Conservation (phyloP, 2,113 vertebrate genomes). For the Ochotona curzoniae region DNA sequence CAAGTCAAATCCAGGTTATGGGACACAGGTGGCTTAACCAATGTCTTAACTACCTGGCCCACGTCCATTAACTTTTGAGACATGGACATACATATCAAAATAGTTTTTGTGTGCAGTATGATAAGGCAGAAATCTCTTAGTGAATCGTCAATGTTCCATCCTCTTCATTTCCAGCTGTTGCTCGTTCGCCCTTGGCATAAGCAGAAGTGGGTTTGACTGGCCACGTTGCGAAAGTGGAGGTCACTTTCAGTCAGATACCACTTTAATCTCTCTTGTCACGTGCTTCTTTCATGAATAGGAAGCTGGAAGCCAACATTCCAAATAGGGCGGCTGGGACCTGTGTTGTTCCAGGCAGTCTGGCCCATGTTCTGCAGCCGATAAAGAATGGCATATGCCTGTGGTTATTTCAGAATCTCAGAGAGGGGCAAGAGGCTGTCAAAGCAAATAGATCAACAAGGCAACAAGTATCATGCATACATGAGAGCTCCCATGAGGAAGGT, state of each 20-base stretch:
- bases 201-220: not conserved
- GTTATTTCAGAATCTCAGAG: conserved; percentile 35
- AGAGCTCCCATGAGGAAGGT: not conserved
- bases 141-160: accelerated
- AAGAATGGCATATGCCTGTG: not conserved
- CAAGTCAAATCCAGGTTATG: too few relatives aligned
- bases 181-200: not conserved
- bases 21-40: too few relatives aligned
- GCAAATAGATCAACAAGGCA: not conserved
- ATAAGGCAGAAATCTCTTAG: not conserved
- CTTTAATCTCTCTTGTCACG: not conserved
- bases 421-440: not conserved
- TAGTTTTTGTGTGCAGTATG: not conserved
- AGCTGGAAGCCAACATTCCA: conserved; percentile 15
- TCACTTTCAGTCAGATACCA: not conserved
- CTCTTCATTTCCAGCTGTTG: not conserved
- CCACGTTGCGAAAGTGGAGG: not conserved
- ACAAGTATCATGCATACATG: not conserved
- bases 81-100: not conserved
- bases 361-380: not conserved
- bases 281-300: not conserved
- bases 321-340: not conserved
- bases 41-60: too few relatives aligned
- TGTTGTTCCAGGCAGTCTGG: not conserved
- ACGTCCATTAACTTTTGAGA: too few relatives aligned